A percentile compares a stretch with the other conserved stretches of the same genome.
Evolutionary conservation across 2,888 invertebrate genomes (phyloP).

Genomic region (Tromatobia lineatoria): DNA sequence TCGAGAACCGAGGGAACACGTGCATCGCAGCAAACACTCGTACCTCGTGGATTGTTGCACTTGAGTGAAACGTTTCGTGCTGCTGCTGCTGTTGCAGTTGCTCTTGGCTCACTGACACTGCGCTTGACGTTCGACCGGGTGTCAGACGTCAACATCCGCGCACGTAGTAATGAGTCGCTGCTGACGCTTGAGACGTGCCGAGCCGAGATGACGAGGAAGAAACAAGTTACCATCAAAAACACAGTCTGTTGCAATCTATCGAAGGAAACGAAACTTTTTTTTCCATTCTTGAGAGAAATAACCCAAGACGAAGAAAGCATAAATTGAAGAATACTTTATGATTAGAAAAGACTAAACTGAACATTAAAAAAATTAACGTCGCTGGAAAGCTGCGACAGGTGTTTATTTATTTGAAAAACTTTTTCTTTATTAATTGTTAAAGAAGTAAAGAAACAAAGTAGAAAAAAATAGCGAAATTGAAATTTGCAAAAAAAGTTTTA

Average conservation of each 20-base stretch:
- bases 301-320: neutral
- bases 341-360: too few relatives aligned
- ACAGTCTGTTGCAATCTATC: neutral
- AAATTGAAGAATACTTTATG: neutral
- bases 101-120: conserved; percentile 6
- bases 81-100: neutral
- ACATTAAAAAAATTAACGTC: too few relatives aligned
- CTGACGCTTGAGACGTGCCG: conserved; percentile 26
- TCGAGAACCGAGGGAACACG: conserved; percentile 20
- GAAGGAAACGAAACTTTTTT: neutral
- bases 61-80: conserved; percentile 42
- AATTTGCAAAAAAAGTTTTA: too few relatives aligned
- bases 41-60: conserved; percentile 19
- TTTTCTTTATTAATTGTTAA: neutral
- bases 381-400: neutral
- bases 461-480: too few relatives aligned
- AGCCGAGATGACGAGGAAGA: conserved; percentile 2
- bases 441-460: too few relatives aligned
- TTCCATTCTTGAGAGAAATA: neutral
- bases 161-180: conserved; percentile 17
- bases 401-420: neutral
- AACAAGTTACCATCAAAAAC: neutral
- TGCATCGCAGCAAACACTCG: conserved; percentile 54
- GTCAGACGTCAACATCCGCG: conserved; percentile 41
- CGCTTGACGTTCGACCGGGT: conserved; percentile 45